phyloP scores from a whole-genome alignment of 2,888 invertebrate species.

The Galerucella calmariensis region DNA sequence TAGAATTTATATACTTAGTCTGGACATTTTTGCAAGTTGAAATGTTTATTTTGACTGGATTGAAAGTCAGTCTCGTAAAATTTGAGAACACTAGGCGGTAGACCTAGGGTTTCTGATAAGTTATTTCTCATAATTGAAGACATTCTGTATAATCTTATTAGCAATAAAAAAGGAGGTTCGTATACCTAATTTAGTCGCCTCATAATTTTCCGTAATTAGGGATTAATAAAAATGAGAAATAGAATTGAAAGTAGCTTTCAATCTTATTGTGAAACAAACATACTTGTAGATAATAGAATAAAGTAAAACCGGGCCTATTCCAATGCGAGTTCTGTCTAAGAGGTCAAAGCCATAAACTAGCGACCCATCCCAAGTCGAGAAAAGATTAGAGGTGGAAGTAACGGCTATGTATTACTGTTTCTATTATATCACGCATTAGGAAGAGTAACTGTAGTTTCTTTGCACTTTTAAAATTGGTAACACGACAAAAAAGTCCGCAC shows the following conservation, averaged over 20 bases:
- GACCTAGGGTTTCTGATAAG: too few species aligned
- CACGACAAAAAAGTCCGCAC: constrained; percentile 8
- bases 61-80: too few species aligned
- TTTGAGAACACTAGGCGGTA: too few species aligned
- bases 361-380: constrained; percentile 44
- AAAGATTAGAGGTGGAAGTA: constrained; percentile 34
- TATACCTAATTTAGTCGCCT: background rate
- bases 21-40: too few species aligned
- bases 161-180: background rate
- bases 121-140: background rate
- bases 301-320: constrained; percentile 41
- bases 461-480: constrained; percentile 7
- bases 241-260: constrained; percentile 15
- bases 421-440: constrained; percentile 12
- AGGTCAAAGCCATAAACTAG: constrained; percentile 49
- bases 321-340: constrained; percentile 42
- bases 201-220: constrained; percentile 13
- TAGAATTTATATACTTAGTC: too few species aligned
- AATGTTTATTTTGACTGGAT: too few species aligned
- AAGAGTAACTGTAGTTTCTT: constrained; percentile 9
- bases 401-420: constrained; percentile 25
- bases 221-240: constrained; percentile 7
- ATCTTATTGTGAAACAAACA: constrained; percentile 5
- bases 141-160: background rate
- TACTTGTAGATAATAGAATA: constrained; percentile 7